Evolutionary conservation across 2,113 vertebrate species (phyloP).

Genomic region (Sphyrna mokarran): DNA sequence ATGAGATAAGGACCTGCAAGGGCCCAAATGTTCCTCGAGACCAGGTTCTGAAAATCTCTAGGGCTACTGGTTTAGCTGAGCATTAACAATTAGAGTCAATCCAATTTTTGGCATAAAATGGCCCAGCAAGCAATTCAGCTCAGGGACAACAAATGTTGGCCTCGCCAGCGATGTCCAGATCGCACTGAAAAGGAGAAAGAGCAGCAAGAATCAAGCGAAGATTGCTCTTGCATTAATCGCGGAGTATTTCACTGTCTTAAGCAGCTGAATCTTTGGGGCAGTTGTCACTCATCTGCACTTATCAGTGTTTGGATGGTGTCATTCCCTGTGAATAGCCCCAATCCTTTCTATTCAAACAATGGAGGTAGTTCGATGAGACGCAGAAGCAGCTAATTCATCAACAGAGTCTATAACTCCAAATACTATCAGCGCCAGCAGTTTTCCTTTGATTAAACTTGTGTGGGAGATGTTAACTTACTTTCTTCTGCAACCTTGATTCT

Average conservation of each 20-base stretch:
- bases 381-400: background rate
- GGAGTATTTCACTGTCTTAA: background rate
- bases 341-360: background rate
- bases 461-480: background rate
- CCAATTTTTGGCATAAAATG: background rate
- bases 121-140: too few species aligned
- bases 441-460: background rate
- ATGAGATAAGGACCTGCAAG: background rate
- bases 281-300: background rate
- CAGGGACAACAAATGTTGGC: background rate
- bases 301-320: background rate
- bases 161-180: too few species aligned
- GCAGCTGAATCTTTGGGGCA: background rate
- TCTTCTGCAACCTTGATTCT: background rate
- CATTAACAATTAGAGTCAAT: background rate
- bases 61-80: background rate
- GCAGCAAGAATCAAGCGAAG: background rate
- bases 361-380: background rate
- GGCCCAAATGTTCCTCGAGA: background rate
- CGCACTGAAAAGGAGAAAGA: too few species aligned
- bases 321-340: background rate
- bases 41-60: background rate
- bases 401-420: background rate
- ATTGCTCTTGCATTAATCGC: background rate
- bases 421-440: background rate